Conservation (phyloP, 2,888 invertebrate genomes). For the Lasioglossum marginatum region DNA sequence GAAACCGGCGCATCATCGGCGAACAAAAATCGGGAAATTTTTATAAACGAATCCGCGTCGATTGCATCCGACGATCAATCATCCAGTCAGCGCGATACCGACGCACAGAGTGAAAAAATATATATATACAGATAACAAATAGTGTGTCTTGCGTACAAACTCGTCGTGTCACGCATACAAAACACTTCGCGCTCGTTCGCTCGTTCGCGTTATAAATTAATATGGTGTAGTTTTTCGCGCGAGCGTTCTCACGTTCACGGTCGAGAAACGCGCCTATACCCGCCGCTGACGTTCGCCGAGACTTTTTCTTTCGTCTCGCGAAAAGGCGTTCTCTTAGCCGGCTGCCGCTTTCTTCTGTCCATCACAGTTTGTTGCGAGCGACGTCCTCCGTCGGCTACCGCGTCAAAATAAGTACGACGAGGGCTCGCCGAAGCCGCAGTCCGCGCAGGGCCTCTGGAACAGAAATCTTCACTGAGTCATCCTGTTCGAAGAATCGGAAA, state of each 20-base stretch:
- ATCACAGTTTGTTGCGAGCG: constrained; percentile 53
- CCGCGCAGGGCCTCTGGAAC: constrained; percentile 71
- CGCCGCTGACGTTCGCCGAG: background rate
- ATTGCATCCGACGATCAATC: constrained; percentile 48
- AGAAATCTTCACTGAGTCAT: background rate
- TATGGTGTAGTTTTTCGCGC: constrained; percentile 16
- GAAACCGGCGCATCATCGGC: constrained; percentile 7
- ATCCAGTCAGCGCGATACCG: constrained; percentile 42
- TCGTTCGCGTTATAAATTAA: constrained; percentile 14
- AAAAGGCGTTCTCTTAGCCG: constrained; percentile 44
- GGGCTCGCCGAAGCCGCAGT: constrained; percentile 74
- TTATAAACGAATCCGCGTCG: constrained; percentile 23
- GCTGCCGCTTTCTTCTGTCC: constrained; percentile 66
- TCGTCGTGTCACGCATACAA: constrained; percentile 15
- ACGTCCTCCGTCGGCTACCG: constrained; percentile 42
- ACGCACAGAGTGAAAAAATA: constrained; percentile 11
- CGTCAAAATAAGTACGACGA: constrained; percentile 68
- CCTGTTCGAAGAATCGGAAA: background rate
- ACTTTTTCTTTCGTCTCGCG: constrained; percentile 1
- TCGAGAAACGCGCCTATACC: constrained; percentile 22
- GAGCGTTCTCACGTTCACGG: constrained; percentile 19
- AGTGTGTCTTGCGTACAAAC: constrained; percentile 11
- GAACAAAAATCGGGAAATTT: constrained; percentile 32
- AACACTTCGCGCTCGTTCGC: background rate
- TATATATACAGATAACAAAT: background rate